phyloP scores from a whole-genome alignment of 2,113 vertebrate species.

The Peromyscus polionotus region DNA sequence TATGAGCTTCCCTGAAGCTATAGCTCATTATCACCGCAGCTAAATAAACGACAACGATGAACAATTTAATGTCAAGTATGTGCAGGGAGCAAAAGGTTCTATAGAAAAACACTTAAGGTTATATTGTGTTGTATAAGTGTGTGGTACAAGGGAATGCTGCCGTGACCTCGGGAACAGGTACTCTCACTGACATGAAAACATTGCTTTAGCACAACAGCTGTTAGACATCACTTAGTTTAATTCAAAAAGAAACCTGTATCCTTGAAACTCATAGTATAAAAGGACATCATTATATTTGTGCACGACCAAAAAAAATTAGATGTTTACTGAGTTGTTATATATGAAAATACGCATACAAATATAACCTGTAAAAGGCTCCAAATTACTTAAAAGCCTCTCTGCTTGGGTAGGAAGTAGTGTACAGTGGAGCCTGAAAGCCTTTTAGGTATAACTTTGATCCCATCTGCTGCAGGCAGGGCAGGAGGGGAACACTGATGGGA shows the following conservation, averaged over 20 bases:
- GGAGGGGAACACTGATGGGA: neutral
- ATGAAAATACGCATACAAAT: conserved; percentile 65
- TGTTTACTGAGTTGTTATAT: conserved; percentile 57
- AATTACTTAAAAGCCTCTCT: conserved; percentile 73
- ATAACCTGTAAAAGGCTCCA: conserved; percentile 45
- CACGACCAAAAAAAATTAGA: conserved; percentile 12
- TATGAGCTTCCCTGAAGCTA: neutral
- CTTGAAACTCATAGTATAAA: conserved; percentile 64
- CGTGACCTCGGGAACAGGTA: neutral
- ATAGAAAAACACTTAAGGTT: conserved; percentile 21
- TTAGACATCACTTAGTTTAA: conserved; percentile 45
- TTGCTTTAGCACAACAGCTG: neutral
- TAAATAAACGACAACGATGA: neutral
- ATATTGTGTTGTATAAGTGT: neutral
- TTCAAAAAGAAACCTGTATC: conserved; percentile 43
- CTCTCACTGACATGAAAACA: neutral
- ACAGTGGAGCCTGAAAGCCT: conserved; percentile 40
- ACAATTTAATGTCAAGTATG: neutral
- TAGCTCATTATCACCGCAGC: neutral
- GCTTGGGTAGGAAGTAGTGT: conserved; percentile 27
- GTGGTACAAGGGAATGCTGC: neutral
- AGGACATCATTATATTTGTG: conserved; percentile 23
- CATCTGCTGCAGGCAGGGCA: neutral
- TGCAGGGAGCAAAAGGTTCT: neutral
- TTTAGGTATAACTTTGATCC: conserved; percentile 56